Conservation (phyloP, 2,797 vertebrate genomes). For the Poeciliopsis gracilis region DNA sequence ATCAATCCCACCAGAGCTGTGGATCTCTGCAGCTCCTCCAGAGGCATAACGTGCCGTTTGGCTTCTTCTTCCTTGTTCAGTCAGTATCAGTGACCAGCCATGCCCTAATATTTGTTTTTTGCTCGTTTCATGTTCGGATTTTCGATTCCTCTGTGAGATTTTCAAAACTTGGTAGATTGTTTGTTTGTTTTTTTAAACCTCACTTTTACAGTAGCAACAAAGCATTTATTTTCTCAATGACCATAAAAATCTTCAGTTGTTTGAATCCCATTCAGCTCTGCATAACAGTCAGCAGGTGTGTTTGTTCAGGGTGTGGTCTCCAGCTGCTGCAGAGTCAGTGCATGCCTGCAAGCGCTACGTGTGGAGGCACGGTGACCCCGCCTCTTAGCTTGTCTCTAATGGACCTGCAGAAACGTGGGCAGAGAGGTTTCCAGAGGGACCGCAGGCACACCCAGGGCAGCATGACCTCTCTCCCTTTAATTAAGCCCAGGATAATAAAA, state of each 20-base stretch:
- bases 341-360: slow-evolving; percentile 41
- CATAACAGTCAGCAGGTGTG: slow-evolving; percentile 53
- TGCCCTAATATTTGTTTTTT: background rate
- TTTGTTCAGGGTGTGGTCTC: slow-evolving; percentile 55
- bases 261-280: slow-evolving; percentile 9
- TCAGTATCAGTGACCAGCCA: background rate
- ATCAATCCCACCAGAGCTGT: background rate
- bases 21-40: background rate
- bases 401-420: slow-evolving; percentile 63
- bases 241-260: slow-evolving; percentile 7
- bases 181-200: background rate
- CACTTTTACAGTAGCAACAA: background rate
- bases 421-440: slow-evolving; percentile 49
- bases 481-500: slow-evolving; percentile 46
- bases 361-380: slow-evolving; percentile 50
- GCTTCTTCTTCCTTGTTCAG: background rate
- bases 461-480: slow-evolving; percentile 38
- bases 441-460: slow-evolving; percentile 34
- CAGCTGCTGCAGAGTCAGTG: slow-evolving; percentile 46
- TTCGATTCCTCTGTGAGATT: background rate
- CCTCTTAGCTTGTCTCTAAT: slow-evolving; percentile 62
- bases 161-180: background rate
- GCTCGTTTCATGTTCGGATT: background rate
- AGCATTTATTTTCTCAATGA: background rate
- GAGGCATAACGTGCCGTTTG: background rate